These are phyloP conservation scores for Gallinago stenura DNA, from an alignment of 2,797 vertebrate genomes.

Conservation along the genomic window DNA sequence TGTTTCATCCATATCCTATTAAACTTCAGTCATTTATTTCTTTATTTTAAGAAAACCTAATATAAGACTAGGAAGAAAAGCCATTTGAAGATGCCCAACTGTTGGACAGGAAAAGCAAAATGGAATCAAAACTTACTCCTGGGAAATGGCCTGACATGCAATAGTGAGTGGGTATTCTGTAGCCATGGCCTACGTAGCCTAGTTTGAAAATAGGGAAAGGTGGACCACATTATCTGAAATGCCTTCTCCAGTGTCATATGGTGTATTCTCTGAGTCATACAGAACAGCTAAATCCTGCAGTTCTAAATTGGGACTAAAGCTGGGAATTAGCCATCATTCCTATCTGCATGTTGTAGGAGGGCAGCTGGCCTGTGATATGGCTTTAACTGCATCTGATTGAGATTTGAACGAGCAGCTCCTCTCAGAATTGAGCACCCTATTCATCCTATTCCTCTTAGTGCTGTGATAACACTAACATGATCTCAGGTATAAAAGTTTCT, in stretches of 20 bases:
- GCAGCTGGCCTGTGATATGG: background rate
- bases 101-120: background rate
- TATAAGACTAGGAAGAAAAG: background rate
- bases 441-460: background rate
- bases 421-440: background rate
- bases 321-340: conserved; percentile 21
- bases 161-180: background rate
- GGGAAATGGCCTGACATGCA: background rate
- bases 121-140: background rate
- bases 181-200: background rate
- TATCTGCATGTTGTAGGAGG: background rate
- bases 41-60: conserved; percentile 20
- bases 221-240: background rate
- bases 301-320: conserved; percentile 9
- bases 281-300: background rate
- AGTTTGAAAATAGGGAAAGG: background rate
- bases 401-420: background rate
- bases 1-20: background rate
- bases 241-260: background rate
- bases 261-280: background rate
- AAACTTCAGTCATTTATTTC: background rate
- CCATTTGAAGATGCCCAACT: background rate
- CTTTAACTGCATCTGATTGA: background rate
- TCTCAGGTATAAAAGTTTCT: background rate
- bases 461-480: background rate